phyloP scores from a whole-genome alignment of 37 sponge, comb jelly and placozoan genomes.

The Theonella swinhoei region DNA sequence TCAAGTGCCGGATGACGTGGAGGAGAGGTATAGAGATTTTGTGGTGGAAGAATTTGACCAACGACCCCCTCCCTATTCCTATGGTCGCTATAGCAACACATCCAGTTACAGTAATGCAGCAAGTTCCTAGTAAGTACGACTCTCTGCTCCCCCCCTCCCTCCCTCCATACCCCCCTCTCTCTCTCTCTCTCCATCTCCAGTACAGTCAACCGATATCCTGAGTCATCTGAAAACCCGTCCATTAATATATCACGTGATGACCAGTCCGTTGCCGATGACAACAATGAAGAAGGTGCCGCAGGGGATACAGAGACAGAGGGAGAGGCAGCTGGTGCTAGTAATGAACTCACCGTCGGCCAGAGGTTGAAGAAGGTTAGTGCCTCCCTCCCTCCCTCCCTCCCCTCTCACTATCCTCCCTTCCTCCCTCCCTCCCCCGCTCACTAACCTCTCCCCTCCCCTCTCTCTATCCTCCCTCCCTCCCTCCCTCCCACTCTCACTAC shows the following conservation, averaged over 20 bases:
- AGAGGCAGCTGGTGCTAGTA: background rate
- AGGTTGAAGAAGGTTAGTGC: background rate
- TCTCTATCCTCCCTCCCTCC: background rate
- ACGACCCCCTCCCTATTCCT: conserved; percentile 2
- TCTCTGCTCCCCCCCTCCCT: background rate
- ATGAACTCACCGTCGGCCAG: background rate
- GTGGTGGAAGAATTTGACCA: conserved; percentile 44
- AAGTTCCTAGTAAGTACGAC: background rate
- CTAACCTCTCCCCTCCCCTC: too few species aligned
- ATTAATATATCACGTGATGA: background rate
- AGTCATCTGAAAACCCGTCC: too few species aligned
- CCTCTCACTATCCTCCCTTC: background rate
- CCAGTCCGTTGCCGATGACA: background rate
- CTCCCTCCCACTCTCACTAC: background rate
- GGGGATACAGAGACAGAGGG: background rate
- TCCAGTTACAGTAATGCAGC: background rate
- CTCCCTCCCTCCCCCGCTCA: background rate
- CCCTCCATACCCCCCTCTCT: background rate
- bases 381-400: background rate
- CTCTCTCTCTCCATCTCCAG: background rate
- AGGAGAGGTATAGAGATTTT: conserved; percentile 13
- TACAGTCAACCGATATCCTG: background rate
- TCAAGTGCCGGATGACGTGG: conserved; percentile 1
- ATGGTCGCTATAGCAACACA: background rate
- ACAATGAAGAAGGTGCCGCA: background rate